These are phyloP conservation scores for Ammodytes dubius DNA, from an alignment of 2,113 vertebrate species.

Conservation along the genomic window DNA sequence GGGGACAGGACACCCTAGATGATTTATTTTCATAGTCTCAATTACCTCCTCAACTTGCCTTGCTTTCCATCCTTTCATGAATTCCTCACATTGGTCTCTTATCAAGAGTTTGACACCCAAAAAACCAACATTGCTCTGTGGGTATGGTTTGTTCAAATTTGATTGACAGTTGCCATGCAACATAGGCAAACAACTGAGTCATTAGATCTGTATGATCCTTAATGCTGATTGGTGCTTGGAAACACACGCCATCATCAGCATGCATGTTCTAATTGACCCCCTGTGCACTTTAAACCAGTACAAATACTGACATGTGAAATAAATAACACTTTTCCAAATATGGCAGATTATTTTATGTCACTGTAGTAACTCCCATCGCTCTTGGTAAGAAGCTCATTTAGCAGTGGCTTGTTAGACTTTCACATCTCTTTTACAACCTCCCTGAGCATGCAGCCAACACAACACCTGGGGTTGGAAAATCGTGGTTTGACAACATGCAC, in stretches of 20 bases:
- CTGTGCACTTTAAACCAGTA: background rate
- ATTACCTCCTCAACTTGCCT: background rate
- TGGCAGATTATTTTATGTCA: background rate
- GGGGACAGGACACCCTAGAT: background rate
- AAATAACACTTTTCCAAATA: background rate
- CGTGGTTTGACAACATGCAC: constrained; percentile 33
- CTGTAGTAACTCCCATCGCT: background rate
- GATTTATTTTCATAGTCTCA: background rate
- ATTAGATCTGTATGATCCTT: background rate
- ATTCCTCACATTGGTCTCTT: background rate
- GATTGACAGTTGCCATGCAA: background rate
- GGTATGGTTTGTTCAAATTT: too few species aligned
- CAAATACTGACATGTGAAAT: background rate
- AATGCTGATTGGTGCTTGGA: background rate
- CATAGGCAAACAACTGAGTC: background rate
- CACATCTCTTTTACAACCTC: constrained; percentile 5
- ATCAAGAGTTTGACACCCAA: background rate
- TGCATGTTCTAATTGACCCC: background rate
- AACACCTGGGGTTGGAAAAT: constrained; percentile 30
- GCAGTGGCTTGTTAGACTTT: constrained; percentile 26
- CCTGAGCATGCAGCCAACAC: constrained; percentile 10
- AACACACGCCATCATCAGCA: too few species aligned
- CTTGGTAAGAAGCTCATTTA: constrained; percentile 1
- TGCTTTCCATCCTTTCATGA: background rate
- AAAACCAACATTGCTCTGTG: background rate